A percentile compares a stretch with the other conserved stretches of the same genome.
Evolutionary conservation across 2,113 vertebrate species (phyloP).

Genomic region (Osmerus eperlanus): DNA sequence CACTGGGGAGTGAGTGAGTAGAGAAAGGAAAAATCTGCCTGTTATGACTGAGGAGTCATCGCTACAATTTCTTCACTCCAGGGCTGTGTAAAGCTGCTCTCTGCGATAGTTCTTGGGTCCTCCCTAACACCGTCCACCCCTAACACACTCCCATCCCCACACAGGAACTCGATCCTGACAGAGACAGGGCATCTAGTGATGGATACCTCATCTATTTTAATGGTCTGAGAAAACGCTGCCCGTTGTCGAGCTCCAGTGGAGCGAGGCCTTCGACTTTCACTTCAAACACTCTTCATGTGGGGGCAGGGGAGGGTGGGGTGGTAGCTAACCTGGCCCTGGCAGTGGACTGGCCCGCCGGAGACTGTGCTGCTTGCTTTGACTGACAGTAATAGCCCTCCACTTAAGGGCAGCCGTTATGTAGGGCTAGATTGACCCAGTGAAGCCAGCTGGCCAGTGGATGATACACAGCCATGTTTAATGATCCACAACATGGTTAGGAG

Average conservation of each 20-base stretch:
- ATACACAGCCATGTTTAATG: conserved; percentile 56
- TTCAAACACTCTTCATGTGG: conserved; percentile 47
- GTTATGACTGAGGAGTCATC: conserved; percentile 48
- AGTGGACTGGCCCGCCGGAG: conserved; percentile 34
- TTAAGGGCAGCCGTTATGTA: conserved; percentile 51
- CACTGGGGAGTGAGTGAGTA: conserved; percentile 54
- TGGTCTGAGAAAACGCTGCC: conserved; percentile 60
- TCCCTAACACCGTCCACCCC: background rate
- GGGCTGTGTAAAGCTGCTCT: background rate
- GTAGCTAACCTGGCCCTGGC: conserved; percentile 50
- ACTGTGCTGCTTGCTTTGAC: conserved; percentile 49
- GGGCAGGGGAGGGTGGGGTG: conserved; percentile 2
- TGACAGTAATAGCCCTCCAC: conserved; percentile 63
- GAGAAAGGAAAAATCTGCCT: conserved; percentile 49
- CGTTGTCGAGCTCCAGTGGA: conserved; percentile 58
- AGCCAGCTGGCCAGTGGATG: conserved; percentile 57
- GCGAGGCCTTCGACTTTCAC: conserved; percentile 50
- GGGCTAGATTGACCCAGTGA: conserved; percentile 27
- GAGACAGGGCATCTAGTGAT: conserved; percentile 34
- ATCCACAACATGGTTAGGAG: conserved; percentile 46
- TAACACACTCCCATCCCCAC: conserved; percentile 26
- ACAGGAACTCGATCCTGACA: conserved; percentile 39
- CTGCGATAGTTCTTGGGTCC: background rate
- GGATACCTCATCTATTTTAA: conserved; percentile 64
- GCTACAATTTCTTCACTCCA: conserved; percentile 25